Conservation (phyloP, 2,888 invertebrate genomes). For the Dichetophora obliterata region DNA sequence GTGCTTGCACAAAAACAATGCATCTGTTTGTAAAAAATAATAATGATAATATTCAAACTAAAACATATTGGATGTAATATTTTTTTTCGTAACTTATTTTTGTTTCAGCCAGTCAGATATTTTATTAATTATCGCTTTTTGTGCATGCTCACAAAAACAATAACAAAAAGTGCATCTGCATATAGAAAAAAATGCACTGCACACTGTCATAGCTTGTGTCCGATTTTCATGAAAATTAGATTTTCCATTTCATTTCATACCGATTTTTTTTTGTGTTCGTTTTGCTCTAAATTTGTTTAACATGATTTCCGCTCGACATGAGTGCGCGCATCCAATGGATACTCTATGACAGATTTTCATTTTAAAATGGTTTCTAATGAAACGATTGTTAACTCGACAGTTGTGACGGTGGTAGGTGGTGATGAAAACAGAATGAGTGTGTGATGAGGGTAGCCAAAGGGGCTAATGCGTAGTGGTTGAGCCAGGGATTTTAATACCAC, state of each 20-base stretch:
- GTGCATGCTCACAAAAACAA: too few relatives aligned
- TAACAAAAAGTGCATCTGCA: too few relatives aligned
- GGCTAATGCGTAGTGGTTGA: background rate
- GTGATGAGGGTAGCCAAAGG: background rate
- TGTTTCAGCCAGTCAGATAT: too few relatives aligned
- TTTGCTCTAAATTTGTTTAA: background rate
- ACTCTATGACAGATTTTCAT: constrained; percentile 26
- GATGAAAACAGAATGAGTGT: background rate
- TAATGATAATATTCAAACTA: too few relatives aligned
- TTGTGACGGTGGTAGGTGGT: background rate
- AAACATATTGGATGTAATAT: too few relatives aligned
- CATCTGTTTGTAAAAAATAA: too few relatives aligned
- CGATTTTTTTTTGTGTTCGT: background rate
- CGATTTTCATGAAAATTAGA: background rate
- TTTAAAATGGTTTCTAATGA: background rate
- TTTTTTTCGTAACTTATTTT: too few relatives aligned
- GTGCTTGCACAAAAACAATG: too few relatives aligned
- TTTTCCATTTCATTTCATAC: background rate
- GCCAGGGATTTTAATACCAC: background rate
- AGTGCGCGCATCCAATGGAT: constrained; percentile 9
- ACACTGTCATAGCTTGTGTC: background rate
- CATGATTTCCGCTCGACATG: background rate
- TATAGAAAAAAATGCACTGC: too few relatives aligned
- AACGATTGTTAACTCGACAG: background rate
- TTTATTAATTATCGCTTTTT: too few relatives aligned